Evolutionary conservation across 2,113 vertebrate genomes (phyloP).

Genomic region (Plestiodon gilberti): DNA sequence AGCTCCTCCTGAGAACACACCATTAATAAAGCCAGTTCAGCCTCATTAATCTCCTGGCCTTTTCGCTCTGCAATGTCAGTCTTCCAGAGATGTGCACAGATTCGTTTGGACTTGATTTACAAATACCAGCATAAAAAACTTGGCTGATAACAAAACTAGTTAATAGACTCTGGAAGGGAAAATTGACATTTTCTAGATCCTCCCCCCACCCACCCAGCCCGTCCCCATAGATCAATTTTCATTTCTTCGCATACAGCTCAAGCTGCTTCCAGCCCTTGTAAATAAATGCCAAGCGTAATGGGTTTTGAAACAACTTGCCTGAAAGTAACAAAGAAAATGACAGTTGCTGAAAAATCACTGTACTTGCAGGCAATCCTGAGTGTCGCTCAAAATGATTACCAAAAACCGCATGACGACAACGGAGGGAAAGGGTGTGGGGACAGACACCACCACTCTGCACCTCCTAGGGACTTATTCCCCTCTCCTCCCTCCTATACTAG

Average conservation of each 20-base stretch:
- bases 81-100: neutral
- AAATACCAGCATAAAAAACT: constrained; percentile 9
- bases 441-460: neutral
- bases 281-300: constrained; percentile 68
- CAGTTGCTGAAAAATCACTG: constrained; percentile 17
- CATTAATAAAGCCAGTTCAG: neutral
- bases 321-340: constrained; percentile 60
- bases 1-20: neutral
- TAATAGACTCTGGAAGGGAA: constrained; percentile 44
- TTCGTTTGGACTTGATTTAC: constrained; percentile 39
- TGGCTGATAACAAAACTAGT: constrained; percentile 51
- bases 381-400: constrained; percentile 48
- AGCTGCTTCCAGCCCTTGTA: constrained; percentile 54
- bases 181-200: constrained; percentile 52
- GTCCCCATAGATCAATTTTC: constrained; percentile 57
- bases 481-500: too few species aligned
- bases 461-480: accelerated
- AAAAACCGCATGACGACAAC: neutral
- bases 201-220: accelerated
- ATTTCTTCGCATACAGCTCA: constrained; percentile 10
- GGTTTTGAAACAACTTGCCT: constrained; percentile 56
- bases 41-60: neutral
- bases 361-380: constrained; percentile 28
- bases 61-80: neutral
- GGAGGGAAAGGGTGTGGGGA: neutral